Evolutionary conservation across 2,888 invertebrate species (phyloP), one percentile per base, ranked within the genome.

Genomic region (Drosophila prostipennis): DNA sequence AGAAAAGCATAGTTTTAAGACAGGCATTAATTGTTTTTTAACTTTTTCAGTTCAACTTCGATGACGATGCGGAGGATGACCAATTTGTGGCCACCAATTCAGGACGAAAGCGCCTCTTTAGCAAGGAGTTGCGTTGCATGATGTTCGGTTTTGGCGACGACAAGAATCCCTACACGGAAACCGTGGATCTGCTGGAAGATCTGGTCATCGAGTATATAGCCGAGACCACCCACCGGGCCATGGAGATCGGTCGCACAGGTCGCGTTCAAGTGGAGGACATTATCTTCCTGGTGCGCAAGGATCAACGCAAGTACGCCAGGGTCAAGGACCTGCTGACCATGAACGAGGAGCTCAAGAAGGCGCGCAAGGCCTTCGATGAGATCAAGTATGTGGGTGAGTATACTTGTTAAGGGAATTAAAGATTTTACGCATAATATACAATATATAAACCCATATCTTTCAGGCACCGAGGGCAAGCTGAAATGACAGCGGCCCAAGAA

Each of bases 121-220:
- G 97, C 65, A 98, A 98, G 92, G 98, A 98, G 92, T 92, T 99
- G 43, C 94, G 98, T 34, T 98, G 98, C 84, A 99, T 99, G 99
- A 98, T 99, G 98, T 99, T 98, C 91, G 99, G 99, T 0, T 99
- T 99, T 93, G 99, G 99, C 5, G 99, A 99, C 92, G 99, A 99
- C 91, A 98, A 98, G 91, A 99, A 99, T 93, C 99, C 99, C 0
- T 99, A 98, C 89, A 99, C 99, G 1, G 99, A 99, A 93, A 98
- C 98, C 90, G 98, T 99, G 0, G 99, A 99, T 91, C 94, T 99
- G 49, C 93, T 99, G 52, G 99, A 99, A 93, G 99, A 99, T 92
- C 93, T 99, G 49, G 99, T 99, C 0, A 97, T 99, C 79, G 98
- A 99, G 93, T 99, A 98, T 91, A 97, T 99, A 32, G 97, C 97